These are phyloP conservation scores for Hippocampus kuda DNA, from an alignment of 2,797 vertebrate genomes.

Conservation along the genomic window DNA sequence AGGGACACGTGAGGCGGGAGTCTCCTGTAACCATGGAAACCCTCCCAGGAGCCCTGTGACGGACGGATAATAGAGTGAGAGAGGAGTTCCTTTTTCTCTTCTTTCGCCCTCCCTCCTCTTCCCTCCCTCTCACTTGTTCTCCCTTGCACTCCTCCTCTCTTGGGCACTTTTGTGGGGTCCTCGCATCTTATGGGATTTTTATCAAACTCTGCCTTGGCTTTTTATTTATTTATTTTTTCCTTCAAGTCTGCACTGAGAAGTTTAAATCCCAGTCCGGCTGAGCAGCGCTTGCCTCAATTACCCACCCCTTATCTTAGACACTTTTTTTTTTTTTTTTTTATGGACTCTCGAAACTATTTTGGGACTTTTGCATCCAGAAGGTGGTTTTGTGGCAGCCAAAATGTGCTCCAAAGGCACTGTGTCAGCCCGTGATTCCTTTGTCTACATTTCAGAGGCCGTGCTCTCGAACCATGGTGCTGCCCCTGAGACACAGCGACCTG, in stretches of 20 bases:
- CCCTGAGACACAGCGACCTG: conserved; percentile 57
- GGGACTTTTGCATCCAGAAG: conserved; percentile 41
- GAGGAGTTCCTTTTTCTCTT: conserved; percentile 68
- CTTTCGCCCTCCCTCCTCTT: conserved; percentile 49
- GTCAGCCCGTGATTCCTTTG: conserved; percentile 66
- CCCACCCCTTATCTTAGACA: conserved; percentile 33
- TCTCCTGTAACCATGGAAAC: conserved; percentile 66
- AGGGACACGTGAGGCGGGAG: conserved; percentile 67
- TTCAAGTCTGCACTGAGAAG: conserved; percentile 30
- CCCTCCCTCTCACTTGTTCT: conserved; percentile 53
- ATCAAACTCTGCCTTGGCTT: conserved; percentile 31
- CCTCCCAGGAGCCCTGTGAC: conserved; percentile 65
- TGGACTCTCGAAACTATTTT: conserved; percentile 48
- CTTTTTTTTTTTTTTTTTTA: conserved; percentile 37
- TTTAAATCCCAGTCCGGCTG: conserved; percentile 38
- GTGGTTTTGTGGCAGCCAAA: conserved; percentile 42
- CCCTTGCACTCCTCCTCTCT: conserved; percentile 53
- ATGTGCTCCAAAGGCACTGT: conserved; percentile 71
- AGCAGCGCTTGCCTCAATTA: conserved; percentile 45
- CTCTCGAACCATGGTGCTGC: conserved; percentile 60
- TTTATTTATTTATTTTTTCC: conserved; percentile 27
- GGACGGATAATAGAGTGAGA: conserved; percentile 69
- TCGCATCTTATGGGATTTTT: conserved; percentile 52
- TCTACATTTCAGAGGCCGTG: conserved; percentile 69
- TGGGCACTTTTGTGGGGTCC: conserved; percentile 50